phyloP scores from a whole-genome alignment of 2,113 vertebrate genomes.

The Silurus asotus region DNA sequence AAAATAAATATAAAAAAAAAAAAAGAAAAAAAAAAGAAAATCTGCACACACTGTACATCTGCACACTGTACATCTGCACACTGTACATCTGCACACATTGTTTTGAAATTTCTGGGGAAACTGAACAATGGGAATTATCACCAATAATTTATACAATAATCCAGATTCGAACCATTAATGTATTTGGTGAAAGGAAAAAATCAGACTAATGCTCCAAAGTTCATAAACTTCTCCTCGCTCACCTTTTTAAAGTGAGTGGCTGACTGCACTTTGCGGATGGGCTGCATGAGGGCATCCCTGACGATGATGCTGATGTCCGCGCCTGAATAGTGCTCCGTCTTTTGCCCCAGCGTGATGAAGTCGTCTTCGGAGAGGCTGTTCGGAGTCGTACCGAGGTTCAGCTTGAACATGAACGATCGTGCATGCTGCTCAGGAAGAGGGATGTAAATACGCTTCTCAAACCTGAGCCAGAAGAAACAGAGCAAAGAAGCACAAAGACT shows the following conservation, averaged over 20 bases:
- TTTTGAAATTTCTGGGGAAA: neutral
- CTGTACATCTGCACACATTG: no score
- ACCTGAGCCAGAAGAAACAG: constrained; percentile 67
- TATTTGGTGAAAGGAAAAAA: neutral
- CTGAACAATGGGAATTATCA: neutral
- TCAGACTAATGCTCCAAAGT: neutral
- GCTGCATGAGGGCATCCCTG: constrained; percentile 92
- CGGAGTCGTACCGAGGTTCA: constrained; percentile 86
- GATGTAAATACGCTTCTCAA: constrained; percentile 95
- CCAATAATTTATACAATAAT: neutral
- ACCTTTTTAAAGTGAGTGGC: constrained; percentile 92
- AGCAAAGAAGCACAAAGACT: neutral
- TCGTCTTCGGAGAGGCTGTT: constrained; percentile 76
- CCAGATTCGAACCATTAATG: neutral
- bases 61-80: no score
- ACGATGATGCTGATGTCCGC: constrained; percentile 90
- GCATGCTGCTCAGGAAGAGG: constrained; percentile 89
- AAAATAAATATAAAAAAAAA: no score
- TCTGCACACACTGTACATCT: neutral
- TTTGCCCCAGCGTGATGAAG: constrained; percentile 79
- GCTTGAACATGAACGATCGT: constrained; percentile 85
- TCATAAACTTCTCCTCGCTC: constrained; percentile 32
- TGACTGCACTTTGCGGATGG: constrained; percentile 88
- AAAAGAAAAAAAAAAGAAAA: no score
- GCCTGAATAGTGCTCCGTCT: constrained; percentile 86